Conservation (phyloP, 2,113 vertebrate genomes). For the Campylomormyrus numenius region DNA sequence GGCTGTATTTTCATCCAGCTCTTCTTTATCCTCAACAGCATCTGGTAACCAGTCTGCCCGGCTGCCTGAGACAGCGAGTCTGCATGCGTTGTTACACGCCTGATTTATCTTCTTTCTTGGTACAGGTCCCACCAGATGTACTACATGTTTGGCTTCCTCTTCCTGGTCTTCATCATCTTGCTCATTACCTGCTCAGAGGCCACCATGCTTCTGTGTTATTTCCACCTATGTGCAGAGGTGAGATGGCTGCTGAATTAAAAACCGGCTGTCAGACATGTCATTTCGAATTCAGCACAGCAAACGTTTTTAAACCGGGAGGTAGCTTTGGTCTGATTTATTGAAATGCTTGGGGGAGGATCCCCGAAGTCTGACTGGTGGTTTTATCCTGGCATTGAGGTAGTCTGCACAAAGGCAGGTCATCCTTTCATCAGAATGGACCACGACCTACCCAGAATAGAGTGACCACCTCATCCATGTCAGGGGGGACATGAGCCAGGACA, state of each 20-base stretch:
- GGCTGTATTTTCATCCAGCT: constrained; percentile 98
- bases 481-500: no score
- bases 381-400: not conserved
- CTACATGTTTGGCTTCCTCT: constrained; percentile 99
- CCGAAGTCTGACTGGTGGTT: not conserved
- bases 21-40: constrained; percentile 98
- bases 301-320: not conserved
- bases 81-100: not conserved
- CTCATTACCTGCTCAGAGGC: constrained; percentile 98
- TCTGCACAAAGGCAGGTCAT: not conserved
- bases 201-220: constrained; percentile 96
- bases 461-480: not conserved
- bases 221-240: constrained; percentile 97
- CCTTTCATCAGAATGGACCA: not conserved
- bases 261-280: not conserved
- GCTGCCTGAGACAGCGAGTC: not conserved
- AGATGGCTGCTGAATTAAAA: constrained; percentile 5
- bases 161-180: constrained; percentile 96
- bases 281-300: not conserved
- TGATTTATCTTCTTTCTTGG: not conserved
- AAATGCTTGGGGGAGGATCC: not conserved
- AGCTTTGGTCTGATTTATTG: not conserved
- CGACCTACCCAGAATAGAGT: not conserved
- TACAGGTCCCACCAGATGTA: constrained; percentile 99
- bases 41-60: constrained; percentile 68